phyloP scores from a whole-genome alignment of 2,888 invertebrate species.

The Tetheella fluctuosa region DNA sequence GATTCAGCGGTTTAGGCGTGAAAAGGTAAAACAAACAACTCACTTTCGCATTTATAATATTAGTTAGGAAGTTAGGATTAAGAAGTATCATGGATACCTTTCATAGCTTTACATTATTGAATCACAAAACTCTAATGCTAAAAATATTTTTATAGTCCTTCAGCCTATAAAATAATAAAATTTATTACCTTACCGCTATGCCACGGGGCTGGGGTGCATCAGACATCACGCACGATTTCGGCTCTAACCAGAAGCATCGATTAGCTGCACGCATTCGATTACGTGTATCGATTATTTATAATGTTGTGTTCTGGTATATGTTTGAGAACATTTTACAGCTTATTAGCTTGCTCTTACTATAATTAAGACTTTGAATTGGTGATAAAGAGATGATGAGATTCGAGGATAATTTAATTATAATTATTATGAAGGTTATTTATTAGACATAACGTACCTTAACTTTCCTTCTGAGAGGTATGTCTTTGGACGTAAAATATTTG shows the following conservation, averaged over 20 bases:
- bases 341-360: not conserved
- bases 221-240: conserved; percentile 52
- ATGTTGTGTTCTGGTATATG: not conserved
- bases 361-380: too few species aligned
- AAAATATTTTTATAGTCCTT: not conserved
- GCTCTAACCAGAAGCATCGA: conserved; percentile 44
- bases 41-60: too few species aligned
- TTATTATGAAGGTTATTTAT: too few species aligned
- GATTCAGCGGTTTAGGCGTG: too few species aligned
- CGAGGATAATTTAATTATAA: not conserved
- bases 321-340: not conserved
- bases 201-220: conserved; percentile 32
- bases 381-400: too few species aligned
- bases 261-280: conserved; percentile 65
- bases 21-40: too few species aligned
- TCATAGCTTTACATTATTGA: too few species aligned
- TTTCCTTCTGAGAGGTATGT: too few species aligned
- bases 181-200: conserved; percentile 27
- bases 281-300: conserved; percentile 49
- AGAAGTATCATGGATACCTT: too few species aligned
- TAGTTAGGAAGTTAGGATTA: too few species aligned
- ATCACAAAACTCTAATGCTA: not conserved
- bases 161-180: conserved; percentile 54
- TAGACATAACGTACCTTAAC: too few species aligned
- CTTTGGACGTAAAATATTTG: too few species aligned